phyloP scores from a whole-genome alignment of 1,140 invertebrate species.

The Drepana arcuata region DNA sequence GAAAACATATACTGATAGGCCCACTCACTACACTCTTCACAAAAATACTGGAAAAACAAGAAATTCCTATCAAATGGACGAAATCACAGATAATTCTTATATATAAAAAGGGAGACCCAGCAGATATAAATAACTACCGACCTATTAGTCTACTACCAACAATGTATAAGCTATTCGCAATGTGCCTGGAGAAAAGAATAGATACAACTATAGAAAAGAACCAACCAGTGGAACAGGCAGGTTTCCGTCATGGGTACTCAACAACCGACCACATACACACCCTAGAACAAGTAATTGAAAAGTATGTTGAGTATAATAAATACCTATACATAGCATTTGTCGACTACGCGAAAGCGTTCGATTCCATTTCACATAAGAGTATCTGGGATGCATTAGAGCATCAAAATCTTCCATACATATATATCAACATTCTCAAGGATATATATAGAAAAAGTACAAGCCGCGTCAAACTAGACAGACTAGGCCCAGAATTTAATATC shows the following conservation, averaged over 20 bases:
- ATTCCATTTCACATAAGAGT: too few relatives aligned
- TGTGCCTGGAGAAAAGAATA: constrained; percentile 9
- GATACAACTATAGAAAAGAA: too few relatives aligned
- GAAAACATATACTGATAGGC: constrained; percentile 5
- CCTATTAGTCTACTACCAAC: constrained; percentile 11
- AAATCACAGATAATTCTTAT: constrained; percentile 11
- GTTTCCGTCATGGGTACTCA: too few relatives aligned
- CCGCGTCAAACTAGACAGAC: constrained; percentile 7
- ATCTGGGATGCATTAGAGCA: background rate
- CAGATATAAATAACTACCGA: constrained; percentile 14
- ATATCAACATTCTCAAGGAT: constrained; percentile 8
- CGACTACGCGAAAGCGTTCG: too few relatives aligned
- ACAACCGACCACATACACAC: too few relatives aligned
- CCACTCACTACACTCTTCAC: constrained; percentile 7
- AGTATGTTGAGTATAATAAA: too few relatives aligned
- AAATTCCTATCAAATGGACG: constrained; percentile 10
- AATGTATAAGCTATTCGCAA: constrained; percentile 15
- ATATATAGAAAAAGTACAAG: constrained; percentile 8
- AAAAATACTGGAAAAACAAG: constrained; percentile 8
- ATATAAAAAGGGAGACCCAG: constrained; percentile 18
- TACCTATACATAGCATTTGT: too few relatives aligned
- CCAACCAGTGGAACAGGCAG: too few relatives aligned
- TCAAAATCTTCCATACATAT: background rate
- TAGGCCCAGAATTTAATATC: constrained; percentile 5
- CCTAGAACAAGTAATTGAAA: too few relatives aligned